Conservation (phyloP, 2,113 vertebrate genomes). For the Bubo blakistoni region DNA sequence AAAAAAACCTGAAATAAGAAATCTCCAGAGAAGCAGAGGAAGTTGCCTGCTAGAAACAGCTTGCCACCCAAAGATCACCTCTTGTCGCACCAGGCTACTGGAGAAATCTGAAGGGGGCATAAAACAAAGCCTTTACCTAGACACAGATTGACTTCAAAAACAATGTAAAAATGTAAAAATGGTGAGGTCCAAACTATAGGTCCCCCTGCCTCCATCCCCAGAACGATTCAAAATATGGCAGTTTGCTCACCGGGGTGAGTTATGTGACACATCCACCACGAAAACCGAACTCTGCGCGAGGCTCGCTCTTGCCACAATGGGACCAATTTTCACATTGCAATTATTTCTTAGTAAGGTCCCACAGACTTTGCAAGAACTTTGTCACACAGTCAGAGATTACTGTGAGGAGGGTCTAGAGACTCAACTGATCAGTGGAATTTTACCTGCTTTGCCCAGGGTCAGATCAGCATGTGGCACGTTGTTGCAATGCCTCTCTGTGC, state of each 20-base stretch:
- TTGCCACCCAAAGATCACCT: neutral
- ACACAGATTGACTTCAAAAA: neutral
- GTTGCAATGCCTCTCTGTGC: neutral
- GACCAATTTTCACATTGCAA: neutral
- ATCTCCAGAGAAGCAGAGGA: neutral
- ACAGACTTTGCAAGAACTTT: neutral
- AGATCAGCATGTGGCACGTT: neutral
- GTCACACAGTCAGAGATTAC: neutral
- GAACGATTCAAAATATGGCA: neutral
- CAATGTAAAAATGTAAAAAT: neutral
- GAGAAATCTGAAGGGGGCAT: neutral
- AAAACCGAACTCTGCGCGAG: neutral
- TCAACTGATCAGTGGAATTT: neutral
- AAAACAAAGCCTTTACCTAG: neutral
- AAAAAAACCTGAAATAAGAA: neutral
- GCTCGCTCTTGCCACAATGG: neutral
- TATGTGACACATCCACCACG: neutral
- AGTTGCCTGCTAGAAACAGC: neutral
- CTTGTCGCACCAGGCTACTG: fast-evolving
- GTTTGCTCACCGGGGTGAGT: neutral
- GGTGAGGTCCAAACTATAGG: neutral
- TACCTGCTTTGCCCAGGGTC: neutral
- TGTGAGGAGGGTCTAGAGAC: neutral
- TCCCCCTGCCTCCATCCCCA: no score
- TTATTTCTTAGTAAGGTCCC: neutral